Percentiles rank a stretch among this genome's conserved stretches.
Evolutionary conservation across 2,113 vertebrate species (phyloP).

Genomic region (Gopherus flavomarginatus): DNA sequence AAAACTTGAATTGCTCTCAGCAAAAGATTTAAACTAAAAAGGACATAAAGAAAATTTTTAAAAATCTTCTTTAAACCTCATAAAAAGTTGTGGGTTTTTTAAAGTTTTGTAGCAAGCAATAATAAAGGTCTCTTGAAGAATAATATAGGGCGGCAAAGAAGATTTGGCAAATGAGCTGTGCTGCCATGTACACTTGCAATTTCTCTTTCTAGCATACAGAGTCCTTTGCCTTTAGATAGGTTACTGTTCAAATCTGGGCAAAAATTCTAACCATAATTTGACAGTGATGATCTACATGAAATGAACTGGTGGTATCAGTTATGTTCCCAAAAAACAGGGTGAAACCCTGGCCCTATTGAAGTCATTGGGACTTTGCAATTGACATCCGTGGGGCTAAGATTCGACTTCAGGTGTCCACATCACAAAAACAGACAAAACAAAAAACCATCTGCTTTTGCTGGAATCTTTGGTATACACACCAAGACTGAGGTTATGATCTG

Average conservation of each 20-base stretch:
- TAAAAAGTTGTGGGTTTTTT: not conserved
- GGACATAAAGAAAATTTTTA: not conserved
- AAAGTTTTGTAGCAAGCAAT: not conserved
- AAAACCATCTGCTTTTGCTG: not conserved
- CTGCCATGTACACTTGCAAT: not conserved
- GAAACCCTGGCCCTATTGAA: not conserved
- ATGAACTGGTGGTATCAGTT: not conserved
- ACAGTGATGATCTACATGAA: not conserved
- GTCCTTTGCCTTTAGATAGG: not conserved
- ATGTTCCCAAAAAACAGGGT: not conserved
- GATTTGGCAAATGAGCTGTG: not conserved
- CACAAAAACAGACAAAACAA: not conserved
- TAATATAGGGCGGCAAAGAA: not conserved
- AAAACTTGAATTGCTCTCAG: not conserved
- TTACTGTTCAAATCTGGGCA: not conserved
- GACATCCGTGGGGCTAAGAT: not conserved
- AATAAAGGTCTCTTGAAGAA: not conserved
- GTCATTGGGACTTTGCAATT: fast-evolving
- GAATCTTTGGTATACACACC: not conserved
- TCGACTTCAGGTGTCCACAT: not conserved
- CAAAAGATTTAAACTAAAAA: not conserved
- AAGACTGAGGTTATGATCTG: not conserved
- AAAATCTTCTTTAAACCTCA: not conserved
- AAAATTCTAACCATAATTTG: not conserved
- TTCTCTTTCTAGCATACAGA: not conserved